Evolutionary conservation across 1,140 invertebrate species (phyloP).

Genomic region (Meloidogyne hapla): DNA sequence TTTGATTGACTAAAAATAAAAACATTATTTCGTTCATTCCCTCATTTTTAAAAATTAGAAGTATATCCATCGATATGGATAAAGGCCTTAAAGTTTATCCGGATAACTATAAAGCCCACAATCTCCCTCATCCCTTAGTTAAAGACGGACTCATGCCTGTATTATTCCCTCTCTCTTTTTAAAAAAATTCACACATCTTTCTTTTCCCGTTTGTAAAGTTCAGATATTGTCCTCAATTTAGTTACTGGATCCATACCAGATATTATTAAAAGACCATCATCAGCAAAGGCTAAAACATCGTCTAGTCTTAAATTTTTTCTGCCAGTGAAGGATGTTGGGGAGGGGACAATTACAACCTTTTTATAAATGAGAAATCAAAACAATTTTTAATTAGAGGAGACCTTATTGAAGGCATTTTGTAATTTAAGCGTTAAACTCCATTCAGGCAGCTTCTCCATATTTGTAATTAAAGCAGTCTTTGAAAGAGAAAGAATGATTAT

Average conservation of each 20-base stretch:
- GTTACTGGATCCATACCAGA: constrained; percentile 30
- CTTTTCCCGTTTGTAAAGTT: constrained; percentile 18
- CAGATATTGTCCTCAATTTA: constrained; percentile 6
- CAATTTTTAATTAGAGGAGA: background rate
- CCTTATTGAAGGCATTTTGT: constrained; percentile 54
- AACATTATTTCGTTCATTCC: too few relatives aligned
- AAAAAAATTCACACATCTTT: constrained; percentile 23
- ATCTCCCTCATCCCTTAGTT: too few relatives aligned
- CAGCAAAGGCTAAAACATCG: constrained; percentile 51
- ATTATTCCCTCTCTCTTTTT: too few relatives aligned
- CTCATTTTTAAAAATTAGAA: too few relatives aligned
- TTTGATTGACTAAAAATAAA: too few relatives aligned
- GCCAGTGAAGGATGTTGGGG: constrained; percentile 27
- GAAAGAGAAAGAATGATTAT: background rate
- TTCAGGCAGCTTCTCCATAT: constrained; percentile 42
- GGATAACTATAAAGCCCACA: too few relatives aligned
- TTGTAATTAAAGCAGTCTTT: constrained; percentile 37
- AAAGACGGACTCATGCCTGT: too few relatives aligned
- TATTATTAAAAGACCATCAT: constrained; percentile 48
- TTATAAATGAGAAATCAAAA: background rate
- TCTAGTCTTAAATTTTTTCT: constrained; percentile 41
- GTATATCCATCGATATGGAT: too few relatives aligned
- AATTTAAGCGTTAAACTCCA: constrained; percentile 52
- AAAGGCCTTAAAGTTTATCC: too few relatives aligned
- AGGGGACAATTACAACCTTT: constrained; percentile 42